Base-by-base conservation (phyloP, 2,888 invertebrate genomes). In the Temnothorax unifasciatus region DNA sequence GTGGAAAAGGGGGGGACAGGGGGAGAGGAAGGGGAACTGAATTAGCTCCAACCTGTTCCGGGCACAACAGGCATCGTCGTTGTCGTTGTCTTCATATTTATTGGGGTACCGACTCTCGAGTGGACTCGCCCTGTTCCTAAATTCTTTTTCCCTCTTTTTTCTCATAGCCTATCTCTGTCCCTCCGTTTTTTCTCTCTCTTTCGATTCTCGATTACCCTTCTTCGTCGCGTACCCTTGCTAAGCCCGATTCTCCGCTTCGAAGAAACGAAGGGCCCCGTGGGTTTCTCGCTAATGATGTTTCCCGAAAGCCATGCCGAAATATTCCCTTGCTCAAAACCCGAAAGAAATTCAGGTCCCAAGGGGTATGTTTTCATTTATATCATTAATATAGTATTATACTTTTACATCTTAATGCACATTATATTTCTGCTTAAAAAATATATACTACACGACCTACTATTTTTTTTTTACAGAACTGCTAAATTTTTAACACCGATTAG, bases 11-110 rank as follows among this genome's bases (percentile, higher is more conserved):
- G 66, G 66, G 69, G 57, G 57, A 61, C 47, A 66, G 63, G 66
- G 83, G 82, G 77, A 74, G 83, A 87, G 86, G 82, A 87, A 85
- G 88, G 88, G 87, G 87, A 88, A 86, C 91, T 93, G 93, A 94
- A 94, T 94, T 94, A 93, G 94, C 94, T 93, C 93, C 93, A 93
- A 93, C 93, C 93, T 93, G 94, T 93, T 94, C 90, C 92, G 90
- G 90, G 61, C 92, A 92, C 92, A 93, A 92, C 93, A 92, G 93
- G 90, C 92, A 90, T 90, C 90, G 90, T 92, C 92, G 92, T 93
- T 91, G 93, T 93, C 91, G 93, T 94, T 93, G 93, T 94, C 94
- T 94, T 94, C 93, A 94, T 94, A 94, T 94, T 94, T 94, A 94
- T 94, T 93, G 94, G 93, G 92, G 93, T 94, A 93, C 91, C 91